Percentiles rank a stretch among this genome's conserved stretches.
Evolutionary conservation across 2,113 vertebrate genomes (phyloP).

Genomic region (Platycercus adscitus): DNA sequence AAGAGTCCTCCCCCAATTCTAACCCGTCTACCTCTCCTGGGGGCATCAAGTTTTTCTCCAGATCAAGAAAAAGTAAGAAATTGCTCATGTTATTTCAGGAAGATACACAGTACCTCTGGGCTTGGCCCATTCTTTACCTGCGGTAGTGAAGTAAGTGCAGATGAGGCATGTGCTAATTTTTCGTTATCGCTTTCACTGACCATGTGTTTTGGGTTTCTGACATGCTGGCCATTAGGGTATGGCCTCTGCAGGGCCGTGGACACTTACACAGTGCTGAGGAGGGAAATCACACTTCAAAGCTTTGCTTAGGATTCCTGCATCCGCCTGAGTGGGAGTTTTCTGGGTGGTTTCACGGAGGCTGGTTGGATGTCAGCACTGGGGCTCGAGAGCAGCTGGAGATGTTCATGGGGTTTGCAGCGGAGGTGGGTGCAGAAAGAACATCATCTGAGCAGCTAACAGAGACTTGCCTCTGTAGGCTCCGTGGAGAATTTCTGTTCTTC

Average conservation of each 20-base stretch:
- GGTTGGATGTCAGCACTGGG: accelerated
- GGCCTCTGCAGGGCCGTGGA: background rate
- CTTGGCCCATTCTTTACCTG: conserved; percentile 54
- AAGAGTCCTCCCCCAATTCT: conserved; percentile 83
- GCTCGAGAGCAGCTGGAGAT: background rate
- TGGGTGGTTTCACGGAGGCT: background rate
- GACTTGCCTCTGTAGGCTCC: background rate
- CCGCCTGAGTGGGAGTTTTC: accelerated
- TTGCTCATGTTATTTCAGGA: conserved; percentile 66
- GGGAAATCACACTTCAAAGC: background rate
- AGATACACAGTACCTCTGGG: conserved; percentile 62
- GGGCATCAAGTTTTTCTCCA: conserved; percentile 88
- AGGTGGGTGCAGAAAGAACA: background rate
- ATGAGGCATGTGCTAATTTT: conserved; percentile 40
- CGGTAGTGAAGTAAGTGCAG: conserved; percentile 65
- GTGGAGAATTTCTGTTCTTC: background rate
- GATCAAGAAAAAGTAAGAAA: conserved; percentile 89
- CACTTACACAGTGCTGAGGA: background rate
- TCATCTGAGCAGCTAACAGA: background rate
- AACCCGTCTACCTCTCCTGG: conserved; percentile 85
- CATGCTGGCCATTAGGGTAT: background rate
- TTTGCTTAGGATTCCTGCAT: background rate
- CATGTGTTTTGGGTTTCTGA: background rate
- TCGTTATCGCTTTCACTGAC: conserved; percentile 19
- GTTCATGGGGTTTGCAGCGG: background rate